A percentile compares a stretch with the other conserved stretches of the same genome.
phyloP scores from a whole-genome alignment of 2,797 vertebrate genomes.

The Rhabdophis nuchalis region DNA sequence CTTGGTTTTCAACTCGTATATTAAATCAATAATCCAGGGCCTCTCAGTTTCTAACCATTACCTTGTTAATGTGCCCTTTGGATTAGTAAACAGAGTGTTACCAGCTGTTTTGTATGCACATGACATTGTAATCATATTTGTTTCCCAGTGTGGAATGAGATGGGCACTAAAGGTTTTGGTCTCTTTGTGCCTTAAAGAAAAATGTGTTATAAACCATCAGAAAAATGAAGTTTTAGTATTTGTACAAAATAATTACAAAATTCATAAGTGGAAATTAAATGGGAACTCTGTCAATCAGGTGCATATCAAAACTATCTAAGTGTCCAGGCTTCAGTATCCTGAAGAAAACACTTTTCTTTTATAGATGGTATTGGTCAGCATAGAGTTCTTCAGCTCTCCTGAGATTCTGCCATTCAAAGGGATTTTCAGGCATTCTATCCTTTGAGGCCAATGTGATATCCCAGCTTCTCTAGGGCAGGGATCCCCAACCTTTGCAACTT shows the following conservation, averaged over 20 bases:
- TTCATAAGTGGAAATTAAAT: background rate
- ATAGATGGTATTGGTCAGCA: background rate
- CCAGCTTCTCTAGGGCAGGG: background rate
- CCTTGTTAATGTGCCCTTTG: background rate
- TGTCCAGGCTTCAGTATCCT: background rate
- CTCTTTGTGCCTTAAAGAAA: background rate
- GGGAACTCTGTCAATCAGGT: background rate
- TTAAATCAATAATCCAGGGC: background rate
- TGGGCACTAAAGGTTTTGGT: background rate
- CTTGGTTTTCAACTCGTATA: background rate
- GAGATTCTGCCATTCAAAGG: background rate
- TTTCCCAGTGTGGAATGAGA: background rate
- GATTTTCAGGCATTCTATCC: background rate
- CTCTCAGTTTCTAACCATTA: background rate
- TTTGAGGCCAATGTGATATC: background rate
- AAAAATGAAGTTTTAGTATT: background rate
- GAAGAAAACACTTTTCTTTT: background rate
- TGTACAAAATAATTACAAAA: background rate
- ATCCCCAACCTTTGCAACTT: no score
- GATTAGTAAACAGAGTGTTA: background rate
- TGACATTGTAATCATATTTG: background rate
- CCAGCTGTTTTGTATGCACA: background rate
- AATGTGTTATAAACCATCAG: background rate
- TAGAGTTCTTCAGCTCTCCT: background rate
- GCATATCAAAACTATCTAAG: background rate